A percentile compares a stretch with the other conserved stretches of the same genome.
phyloP scores from a whole-genome alignment of 2,797 vertebrate species.

The Sebastes ruberrimus region DNA sequence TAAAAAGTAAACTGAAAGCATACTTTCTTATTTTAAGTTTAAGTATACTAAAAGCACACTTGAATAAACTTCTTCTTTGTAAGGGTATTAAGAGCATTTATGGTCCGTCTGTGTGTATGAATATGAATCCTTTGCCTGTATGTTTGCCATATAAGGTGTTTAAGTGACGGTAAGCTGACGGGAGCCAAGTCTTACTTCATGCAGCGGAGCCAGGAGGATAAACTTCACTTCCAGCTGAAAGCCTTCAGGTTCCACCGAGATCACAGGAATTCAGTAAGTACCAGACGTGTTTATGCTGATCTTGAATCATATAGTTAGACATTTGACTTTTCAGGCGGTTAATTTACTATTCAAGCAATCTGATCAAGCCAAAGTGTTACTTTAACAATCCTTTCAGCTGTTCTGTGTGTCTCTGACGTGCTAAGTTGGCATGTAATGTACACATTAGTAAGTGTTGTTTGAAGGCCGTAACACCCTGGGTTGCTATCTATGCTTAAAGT shows the following conservation, averaged over 20 bases:
- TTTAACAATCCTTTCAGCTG: neutral
- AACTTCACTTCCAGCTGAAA: slow-evolving; percentile 73
- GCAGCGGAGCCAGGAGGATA: slow-evolving; percentile 65
- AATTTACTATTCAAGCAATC: neutral
- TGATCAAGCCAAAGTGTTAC: neutral
- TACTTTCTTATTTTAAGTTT: no score
- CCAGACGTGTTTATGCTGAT: neutral
- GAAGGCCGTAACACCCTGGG: neutral
- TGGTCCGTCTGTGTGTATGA: neutral
- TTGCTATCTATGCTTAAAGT: neutral
- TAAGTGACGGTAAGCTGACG: slow-evolving; percentile 68
- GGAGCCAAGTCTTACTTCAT: slow-evolving; percentile 76
- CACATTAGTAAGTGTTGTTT: slow-evolving; percentile 7
- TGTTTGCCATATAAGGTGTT: slow-evolving; percentile 64
- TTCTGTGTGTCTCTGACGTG: neutral
- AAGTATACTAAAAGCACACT: no score
- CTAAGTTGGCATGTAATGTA: neutral
- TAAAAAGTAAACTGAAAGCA: no score
- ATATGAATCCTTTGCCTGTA: neutral
- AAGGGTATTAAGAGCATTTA: neutral
- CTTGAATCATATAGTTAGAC: neutral
- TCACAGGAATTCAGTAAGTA: slow-evolving; percentile 62
- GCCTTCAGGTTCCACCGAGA: slow-evolving; percentile 68
- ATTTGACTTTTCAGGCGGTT: neutral
- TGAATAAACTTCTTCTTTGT: no score